Evolutionary conservation across 53 echinoderm and acorn worm genomes (phyloP), one percentile per base, ranked within the genome.

Genomic region (Actinopyga echinites): DNA sequence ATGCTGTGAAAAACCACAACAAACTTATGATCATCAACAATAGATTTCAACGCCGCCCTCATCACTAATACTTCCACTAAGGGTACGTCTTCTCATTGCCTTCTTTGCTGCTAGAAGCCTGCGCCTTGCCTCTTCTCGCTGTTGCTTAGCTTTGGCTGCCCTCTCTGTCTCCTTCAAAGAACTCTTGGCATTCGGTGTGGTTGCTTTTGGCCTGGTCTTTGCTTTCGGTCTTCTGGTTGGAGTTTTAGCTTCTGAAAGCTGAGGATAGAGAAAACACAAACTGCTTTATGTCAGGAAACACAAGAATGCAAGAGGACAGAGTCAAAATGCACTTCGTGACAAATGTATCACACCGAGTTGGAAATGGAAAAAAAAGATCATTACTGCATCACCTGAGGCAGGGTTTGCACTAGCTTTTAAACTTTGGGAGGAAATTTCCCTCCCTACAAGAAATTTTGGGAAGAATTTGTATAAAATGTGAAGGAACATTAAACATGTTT

Each of bases 101-200:
- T 86, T 86, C 81, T 93, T 93, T 19, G 88, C 91, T 0, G 93
- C 93, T 33, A 93, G 71, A 26, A 93, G 87, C 24, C 91, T 78
- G 37, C 69, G 88, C 5, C 93, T 85, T 21, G 91, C 86, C 55
- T 91, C 93, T 19, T 93, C 93, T 69, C 93, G 77, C 19, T 91
- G 83, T 42, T 93, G 85, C 11, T 87, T 86, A 5, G 91, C 91
- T 64, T 93, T 91, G 42, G 85, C 91, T 19, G 83, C 88, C 31
- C 87, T 91, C 79, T 82, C 88, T 30, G 86, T 71, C 30, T 91
- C 90, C 22, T 66, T 71, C n/a, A 82, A 56, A 10, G 85, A 78
- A 60, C 42, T 73, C 65, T 86, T 86, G 42, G 74, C 40, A 25
- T 58, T 74, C 53, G 86, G 63, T 26, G 86, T 65, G 55, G 64